Conservation (phyloP, 2,797 vertebrate genomes). For the Florisuga fusca region DNA sequence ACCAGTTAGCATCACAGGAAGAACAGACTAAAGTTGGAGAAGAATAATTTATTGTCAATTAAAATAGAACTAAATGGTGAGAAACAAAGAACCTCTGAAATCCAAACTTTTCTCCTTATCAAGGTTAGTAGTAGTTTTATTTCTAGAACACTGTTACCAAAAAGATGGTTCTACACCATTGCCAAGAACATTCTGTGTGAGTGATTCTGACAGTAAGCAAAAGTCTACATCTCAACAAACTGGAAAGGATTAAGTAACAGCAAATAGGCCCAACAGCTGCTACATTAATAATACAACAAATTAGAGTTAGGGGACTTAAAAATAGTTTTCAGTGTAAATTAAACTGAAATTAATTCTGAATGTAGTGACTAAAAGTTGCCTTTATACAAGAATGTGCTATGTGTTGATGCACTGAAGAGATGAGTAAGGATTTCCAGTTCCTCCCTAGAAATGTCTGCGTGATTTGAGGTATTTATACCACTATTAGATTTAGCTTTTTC, state of each 20-base stretch:
- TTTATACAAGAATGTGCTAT: background rate
- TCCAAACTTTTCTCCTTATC: background rate
- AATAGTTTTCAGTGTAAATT: background rate
- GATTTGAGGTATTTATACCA: conserved; percentile 17
- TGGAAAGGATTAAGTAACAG: background rate
- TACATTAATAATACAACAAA: background rate
- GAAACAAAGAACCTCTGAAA: background rate
- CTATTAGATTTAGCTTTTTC: conserved; percentile 22
- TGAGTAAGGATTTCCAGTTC: conserved; percentile 24
- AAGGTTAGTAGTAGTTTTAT: background rate
- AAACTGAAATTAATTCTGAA: background rate
- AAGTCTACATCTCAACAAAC: background rate
- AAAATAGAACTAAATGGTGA: background rate
- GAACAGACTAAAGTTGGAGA: background rate
- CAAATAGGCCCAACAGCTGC: background rate
- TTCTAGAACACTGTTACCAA: background rate
- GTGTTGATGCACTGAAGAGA: background rate
- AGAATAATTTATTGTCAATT: background rate
- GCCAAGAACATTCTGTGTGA: background rate
- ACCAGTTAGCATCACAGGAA: background rate
- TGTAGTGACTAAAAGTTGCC: background rate
- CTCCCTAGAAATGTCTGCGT: conserved; percentile 16
- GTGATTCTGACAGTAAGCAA: background rate
- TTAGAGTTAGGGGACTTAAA: background rate
- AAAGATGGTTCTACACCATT: background rate